Conservation (phyloP, 2,113 vertebrate species). For the Cathartes aura region DNA sequence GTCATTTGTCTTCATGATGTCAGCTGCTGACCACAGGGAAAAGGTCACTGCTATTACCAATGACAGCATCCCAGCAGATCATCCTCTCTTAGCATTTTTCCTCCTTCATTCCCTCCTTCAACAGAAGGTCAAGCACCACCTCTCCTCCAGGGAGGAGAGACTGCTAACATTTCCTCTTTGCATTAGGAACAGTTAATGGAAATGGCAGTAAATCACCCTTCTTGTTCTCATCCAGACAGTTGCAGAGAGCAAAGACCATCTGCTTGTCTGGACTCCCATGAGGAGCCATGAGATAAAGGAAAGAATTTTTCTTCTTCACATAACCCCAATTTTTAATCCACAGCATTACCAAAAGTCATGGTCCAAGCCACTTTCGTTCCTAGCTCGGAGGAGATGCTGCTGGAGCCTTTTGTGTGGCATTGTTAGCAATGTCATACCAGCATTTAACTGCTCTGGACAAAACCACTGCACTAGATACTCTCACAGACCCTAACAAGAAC, state of each 20-base stretch:
- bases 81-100: constrained; percentile 8
- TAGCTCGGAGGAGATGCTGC: not conserved
- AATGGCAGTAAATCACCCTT: constrained; percentile 2
- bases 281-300: not conserved
- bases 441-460: not conserved
- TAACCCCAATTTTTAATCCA: not conserved
- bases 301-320: not conserved
- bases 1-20: constrained; percentile 50
- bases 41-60: constrained; percentile 33
- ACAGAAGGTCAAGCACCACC: constrained; percentile 38
- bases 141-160: not conserved
- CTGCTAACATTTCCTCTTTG: constrained; percentile 44
- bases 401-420: not conserved
- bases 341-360: not conserved
- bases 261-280: not conserved
- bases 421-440: not conserved
- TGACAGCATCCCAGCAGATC: constrained; percentile 23
- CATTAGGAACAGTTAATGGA: constrained; percentile 15
- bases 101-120: not conserved
- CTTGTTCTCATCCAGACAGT: not conserved
- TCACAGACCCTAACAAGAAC: not conserved
- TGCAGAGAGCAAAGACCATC: not conserved
- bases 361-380: not conserved
- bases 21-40: constrained; percentile 49
- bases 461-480: not conserved